Evolutionary conservation across 2,888 invertebrate species (phyloP).

Genomic region (Autographa gamma): DNA sequence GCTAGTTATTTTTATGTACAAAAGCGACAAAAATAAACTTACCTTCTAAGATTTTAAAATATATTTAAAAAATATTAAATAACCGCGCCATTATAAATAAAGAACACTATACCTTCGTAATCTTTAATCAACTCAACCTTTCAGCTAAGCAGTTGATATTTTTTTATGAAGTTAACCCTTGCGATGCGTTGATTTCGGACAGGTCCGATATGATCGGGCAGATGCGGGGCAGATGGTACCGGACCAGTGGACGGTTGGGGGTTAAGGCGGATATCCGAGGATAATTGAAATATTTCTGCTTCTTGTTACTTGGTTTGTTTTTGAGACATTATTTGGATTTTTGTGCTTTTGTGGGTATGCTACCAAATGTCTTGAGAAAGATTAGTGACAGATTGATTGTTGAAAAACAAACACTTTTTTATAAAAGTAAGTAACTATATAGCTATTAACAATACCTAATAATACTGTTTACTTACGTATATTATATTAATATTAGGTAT

Average conservation of each 20-base stretch:
- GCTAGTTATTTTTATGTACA: too few species aligned
- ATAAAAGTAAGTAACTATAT: too few species aligned
- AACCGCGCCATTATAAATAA: background rate
- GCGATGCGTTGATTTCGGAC: constrained; percentile 76
- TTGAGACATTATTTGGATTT: background rate
- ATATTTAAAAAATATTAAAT: background rate
- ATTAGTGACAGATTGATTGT: background rate
- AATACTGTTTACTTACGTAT: too few species aligned
- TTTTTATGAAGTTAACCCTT: constrained; percentile 73
- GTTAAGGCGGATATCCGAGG: constrained; percentile 40
- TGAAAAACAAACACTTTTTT: too few species aligned
- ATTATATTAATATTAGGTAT: too few species aligned
- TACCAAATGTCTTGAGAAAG: background rate
- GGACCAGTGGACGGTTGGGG: constrained; percentile 49
- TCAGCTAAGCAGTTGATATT: constrained; percentile 42
- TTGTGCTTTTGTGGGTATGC: background rate
- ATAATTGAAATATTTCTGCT: constrained; percentile 39
- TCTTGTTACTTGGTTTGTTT: constrained; percentile 11
- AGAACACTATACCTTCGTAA: constrained; percentile 28
- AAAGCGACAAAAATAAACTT: too few species aligned
- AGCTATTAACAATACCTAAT: too few species aligned
- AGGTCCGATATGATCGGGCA: constrained; percentile 84
- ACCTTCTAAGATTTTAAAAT: too few species aligned
- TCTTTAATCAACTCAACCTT: constrained; percentile 34
- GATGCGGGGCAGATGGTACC: constrained; percentile 84